phyloP scores from a whole-genome alignment of 2,113 vertebrate species.

The Crocuta crocuta region DNA sequence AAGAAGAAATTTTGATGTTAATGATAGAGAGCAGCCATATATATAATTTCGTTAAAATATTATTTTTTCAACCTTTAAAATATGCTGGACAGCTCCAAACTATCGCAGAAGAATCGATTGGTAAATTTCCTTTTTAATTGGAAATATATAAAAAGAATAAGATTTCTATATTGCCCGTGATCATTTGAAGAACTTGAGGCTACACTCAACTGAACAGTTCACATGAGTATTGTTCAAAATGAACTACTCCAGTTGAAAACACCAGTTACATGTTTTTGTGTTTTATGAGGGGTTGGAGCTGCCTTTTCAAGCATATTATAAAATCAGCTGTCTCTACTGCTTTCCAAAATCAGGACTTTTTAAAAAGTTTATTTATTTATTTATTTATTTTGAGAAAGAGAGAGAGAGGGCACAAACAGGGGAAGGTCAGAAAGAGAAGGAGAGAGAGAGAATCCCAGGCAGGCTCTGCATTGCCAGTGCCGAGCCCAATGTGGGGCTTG shows the following conservation, averaged over 20 bases:
- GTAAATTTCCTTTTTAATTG: constrained; percentile 34
- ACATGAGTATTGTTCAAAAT: not conserved
- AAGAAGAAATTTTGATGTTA: not conserved
- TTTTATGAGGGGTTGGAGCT: not conserved
- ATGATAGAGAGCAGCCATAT: not conserved
- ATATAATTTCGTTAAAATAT: not conserved
- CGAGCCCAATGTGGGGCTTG: too few species aligned
- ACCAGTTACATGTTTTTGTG: not conserved
- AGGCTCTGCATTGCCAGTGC: too few species aligned
- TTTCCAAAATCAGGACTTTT: not conserved
- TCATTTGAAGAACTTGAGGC: constrained; percentile 7
- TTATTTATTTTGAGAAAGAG: too few species aligned
- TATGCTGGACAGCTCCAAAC: constrained; percentile 30
- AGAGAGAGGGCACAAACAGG: too few species aligned
- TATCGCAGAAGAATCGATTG: not conserved
- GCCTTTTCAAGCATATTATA: constrained; percentile 8
- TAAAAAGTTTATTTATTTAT: too few species aligned
- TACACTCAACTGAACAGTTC: not conserved
- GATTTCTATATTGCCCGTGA: not conserved
- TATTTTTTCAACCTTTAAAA: not conserved
- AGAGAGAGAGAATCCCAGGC: too few species aligned
- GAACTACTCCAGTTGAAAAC: not conserved
- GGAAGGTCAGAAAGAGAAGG: too few species aligned
- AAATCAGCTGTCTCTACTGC: not conserved
- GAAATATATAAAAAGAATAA: constrained; percentile 19